Evolutionary conservation across 2,797 vertebrate species (phyloP).

Genomic region (Odontamblyopus rebecca): DNA sequence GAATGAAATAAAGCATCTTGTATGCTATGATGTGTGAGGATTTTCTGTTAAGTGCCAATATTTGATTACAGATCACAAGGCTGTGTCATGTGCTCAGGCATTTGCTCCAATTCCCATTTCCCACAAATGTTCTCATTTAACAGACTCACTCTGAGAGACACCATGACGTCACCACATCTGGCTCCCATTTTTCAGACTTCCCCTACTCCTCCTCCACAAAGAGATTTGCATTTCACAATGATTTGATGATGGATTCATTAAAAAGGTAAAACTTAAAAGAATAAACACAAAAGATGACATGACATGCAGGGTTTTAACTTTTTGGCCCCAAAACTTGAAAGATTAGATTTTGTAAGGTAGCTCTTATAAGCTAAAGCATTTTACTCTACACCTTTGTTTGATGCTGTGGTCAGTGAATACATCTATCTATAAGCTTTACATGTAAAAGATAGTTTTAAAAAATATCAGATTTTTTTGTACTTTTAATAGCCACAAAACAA

Average conservation of each 20-base stretch:
- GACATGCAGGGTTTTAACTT: neutral
- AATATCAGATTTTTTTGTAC: neutral
- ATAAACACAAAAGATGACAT: neutral
- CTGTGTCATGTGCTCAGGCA: constrained; percentile 37
- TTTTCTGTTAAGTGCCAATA: neutral
- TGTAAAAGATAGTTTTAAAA: neutral
- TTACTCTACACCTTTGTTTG: neutral
- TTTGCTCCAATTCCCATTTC: constrained; percentile 39
- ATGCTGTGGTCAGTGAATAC: neutral
- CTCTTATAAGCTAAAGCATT: neutral
- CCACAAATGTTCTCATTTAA: constrained; percentile 38
- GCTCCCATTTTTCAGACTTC: constrained; percentile 57
- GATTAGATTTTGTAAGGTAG: neutral
- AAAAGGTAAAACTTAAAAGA: neutral
- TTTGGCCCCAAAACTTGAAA: neutral
- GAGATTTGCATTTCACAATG: constrained; percentile 26
- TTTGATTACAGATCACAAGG: constrained; percentile 57
- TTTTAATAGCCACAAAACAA: neutral
- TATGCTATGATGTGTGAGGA: neutral
- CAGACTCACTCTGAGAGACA: constrained; percentile 40
- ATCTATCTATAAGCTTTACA: neutral
- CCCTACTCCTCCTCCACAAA: constrained; percentile 39
- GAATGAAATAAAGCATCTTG: neutral
- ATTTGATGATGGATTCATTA: neutral
- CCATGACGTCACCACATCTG: constrained; percentile 76